phyloP scores from a whole-genome alignment of 2,888 invertebrate genomes.

The Slavum lentiscoides region DNA sequence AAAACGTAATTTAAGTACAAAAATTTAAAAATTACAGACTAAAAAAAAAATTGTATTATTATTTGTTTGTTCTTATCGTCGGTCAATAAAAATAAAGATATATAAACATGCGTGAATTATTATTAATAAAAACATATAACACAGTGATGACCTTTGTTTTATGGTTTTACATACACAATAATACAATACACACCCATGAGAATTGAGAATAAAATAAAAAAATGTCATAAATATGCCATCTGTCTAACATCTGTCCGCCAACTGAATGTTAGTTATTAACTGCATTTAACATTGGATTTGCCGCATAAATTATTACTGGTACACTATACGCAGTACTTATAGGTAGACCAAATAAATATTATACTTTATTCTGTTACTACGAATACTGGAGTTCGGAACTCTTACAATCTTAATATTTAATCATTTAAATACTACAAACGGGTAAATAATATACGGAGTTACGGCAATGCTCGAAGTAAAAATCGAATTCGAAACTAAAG shows the following conservation, averaged over 20 bases:
- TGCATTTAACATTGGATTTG: slow-evolving; percentile 5
- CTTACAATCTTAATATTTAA: not conserved
- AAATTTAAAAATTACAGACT: not conserved
- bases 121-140: slow-evolving; percentile 14
- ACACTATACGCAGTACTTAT: not conserved
- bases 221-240: slow-evolving; percentile 39
- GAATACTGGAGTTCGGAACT: too few species aligned
- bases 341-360: not conserved
- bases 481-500: too few species aligned
- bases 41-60: not conserved
- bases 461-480: too few species aligned
- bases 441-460: too few species aligned
- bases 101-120: not conserved
- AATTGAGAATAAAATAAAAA: slow-evolving; percentile 31
- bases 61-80: not conserved
- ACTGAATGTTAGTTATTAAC: slow-evolving; percentile 16
- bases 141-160: slow-evolving; percentile 37
- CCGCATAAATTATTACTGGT: not conserved
- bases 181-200: slow-evolving; percentile 8
- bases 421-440: too few species aligned
- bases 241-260: slow-evolving; percentile 42
- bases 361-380: not conserved
- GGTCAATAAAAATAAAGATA: slow-evolving; percentile 16
- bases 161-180: not conserved
- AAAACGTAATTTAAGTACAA: not conserved